Evolutionary conservation across 2,113 vertebrate genomes (phyloP), one percentile per base, ranked within the genome.

Genomic region (Solea senegalensis): DNA sequence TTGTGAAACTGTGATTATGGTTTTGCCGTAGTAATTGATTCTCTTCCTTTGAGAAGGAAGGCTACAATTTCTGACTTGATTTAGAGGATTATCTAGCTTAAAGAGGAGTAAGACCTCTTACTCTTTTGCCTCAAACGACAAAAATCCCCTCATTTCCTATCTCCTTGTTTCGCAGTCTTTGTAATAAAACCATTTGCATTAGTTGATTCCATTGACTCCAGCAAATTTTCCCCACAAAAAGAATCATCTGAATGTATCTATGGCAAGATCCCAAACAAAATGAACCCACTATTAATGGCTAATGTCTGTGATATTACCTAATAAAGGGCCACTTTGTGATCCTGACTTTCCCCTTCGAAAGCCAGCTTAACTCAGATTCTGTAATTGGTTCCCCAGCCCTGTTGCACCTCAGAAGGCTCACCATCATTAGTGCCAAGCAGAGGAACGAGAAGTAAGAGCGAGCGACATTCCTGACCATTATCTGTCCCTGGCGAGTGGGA

Each of bases 401-500:
- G 81, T 69, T 72, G 79, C 76, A 86, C 82, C 84, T 90, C 81
- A 88, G 83, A 89, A 73, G 78, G 64, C 71, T 81, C 60, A 39
- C 76, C 69, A 87, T 88, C 86, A 86, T 88, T 87, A 88, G 76
- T 52, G 62, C 53, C 62, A 54, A 69, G 73, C 80, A 60, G 69
- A 88, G 66, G 56, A 78, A 70, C 44, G 12, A 60, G 61, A 62
- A 66, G 55, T 56, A 78, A 78, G 65, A 78, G 49, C 12, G 74
- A 82, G 74, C 55, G 53, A 87, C 78, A 88, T 85, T 86, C 84
- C 70, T 52, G 13, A 86, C 81, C 89, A 89, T 91, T 86, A 89
- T 87, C 80, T 78, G 61, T 86, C 81, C 81, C 81, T 44, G 11
- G 80, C 9, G 72, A 86, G 66, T 44, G 8, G 5, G 59, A 72